Evolutionary conservation across 1,140 invertebrate species (phyloP), one percentile per base, ranked within the genome.

Genomic region (Argopecten irradians): DNA sequence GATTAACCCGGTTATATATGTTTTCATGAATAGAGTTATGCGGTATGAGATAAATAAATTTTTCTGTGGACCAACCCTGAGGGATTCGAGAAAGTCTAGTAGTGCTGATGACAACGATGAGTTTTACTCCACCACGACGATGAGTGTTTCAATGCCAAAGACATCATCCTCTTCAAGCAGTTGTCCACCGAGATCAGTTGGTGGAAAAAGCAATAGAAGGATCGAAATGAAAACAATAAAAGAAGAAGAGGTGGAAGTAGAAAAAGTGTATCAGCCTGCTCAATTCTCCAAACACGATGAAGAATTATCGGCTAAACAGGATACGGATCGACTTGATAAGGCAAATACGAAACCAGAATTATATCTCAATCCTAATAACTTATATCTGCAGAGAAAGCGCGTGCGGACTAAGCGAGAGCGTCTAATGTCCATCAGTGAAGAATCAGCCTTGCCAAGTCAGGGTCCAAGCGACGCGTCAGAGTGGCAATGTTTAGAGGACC

Each of bases 1-100:
- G 34, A 82, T 93, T 0, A 92, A 93, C 87, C 92, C 92, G 0
- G 87, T 93, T 7, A 92, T 93, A 71, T 93, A 93, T 83, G 93
- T 89, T 0, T 93, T 93, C 55, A 93, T 93, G 92, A 93, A 93
- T 87, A 88, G 92, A 19, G 89, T 92, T 0, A 93, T 90, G 22
- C 89, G 93, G 14, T 89, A 89, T 34, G 92, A 93, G 71, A 91
- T 93, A 14, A 89, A 89, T 33, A 92, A 90, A 85, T 92, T 93
- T 82, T 92, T 91, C 43, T 90, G 91, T 46, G 90, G 91, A 43
- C 87, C 82, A n/a, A 46, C 34, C 0, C 85, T 39, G 14, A 89
- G 87, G 22, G 34, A 89, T 34, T 86, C 87, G n/a, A 88, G 89
- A 5, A 87, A 85, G 22, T 85, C 90, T 1, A 88, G 90, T 0